Conservation (phyloP, 2,797 vertebrate genomes). For the Muscicapa comitata region DNA sequence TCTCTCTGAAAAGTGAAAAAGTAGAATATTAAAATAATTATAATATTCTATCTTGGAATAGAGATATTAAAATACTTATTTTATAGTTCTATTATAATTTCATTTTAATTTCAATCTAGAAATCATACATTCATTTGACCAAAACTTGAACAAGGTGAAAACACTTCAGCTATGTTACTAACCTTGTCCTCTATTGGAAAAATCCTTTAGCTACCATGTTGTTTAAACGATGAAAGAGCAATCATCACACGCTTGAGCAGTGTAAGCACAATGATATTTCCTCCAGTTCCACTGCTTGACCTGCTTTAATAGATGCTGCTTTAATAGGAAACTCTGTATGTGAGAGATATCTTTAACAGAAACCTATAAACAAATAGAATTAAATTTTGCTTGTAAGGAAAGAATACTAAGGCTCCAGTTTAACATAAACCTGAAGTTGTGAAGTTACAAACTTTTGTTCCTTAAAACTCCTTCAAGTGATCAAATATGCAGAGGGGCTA, state of each 20-base stretch:
- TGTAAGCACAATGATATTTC: not conserved
- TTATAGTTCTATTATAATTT: not conserved
- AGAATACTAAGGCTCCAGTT: not conserved
- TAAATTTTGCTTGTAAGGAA: not conserved
- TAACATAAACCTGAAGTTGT: not conserved
- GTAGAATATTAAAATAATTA: not conserved
- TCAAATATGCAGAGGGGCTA: not conserved
- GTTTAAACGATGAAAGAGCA: not conserved
- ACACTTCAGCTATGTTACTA: not conserved
- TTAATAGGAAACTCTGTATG: not conserved
- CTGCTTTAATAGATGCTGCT: not conserved
- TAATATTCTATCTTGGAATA: not conserved
- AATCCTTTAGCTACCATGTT: not conserved
- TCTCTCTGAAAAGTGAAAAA: not conserved
- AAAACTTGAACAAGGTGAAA: not conserved
- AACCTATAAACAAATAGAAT: not conserved
- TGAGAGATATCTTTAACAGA: not conserved
- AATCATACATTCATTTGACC: not conserved
- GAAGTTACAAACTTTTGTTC: not conserved
- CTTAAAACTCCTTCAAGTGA: not conserved
- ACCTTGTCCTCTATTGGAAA: not conserved
- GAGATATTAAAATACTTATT: not conserved
- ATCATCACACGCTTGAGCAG: not conserved
- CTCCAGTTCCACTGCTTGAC: not conserved
- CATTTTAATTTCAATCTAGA: not conserved